These are phyloP conservation scores for Melanerpes formicivorus DNA, from an alignment of 2,113 vertebrate genomes.

Conservation along the genomic window DNA sequence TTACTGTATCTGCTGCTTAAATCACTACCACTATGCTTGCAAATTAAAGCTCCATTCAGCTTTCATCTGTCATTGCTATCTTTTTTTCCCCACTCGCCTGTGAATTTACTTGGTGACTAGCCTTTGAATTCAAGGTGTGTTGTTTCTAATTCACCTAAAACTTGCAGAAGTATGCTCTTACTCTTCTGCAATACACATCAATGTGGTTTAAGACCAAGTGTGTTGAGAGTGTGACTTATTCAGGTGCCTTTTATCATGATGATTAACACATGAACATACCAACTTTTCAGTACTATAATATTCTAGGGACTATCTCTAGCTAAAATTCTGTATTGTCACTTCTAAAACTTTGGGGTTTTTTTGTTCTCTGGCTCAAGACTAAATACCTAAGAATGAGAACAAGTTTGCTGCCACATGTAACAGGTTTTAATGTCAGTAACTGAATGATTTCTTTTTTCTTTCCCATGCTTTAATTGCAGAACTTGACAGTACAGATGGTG, in stretches of 20 bases:
- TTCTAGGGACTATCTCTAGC: background rate
- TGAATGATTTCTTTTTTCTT: background rate
- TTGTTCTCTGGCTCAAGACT: background rate
- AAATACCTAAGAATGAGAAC: background rate
- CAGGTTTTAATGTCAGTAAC: background rate
- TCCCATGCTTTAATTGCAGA: constrained; percentile 74
- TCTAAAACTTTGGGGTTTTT: background rate
- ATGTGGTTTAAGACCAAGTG: background rate
- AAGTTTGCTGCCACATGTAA: background rate
- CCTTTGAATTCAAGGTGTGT: background rate
- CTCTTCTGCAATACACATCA: background rate
- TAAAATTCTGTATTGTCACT: background rate
- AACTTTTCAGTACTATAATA: background rate
- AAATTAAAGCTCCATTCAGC: background rate
- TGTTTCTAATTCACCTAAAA: background rate
- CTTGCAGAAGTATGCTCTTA: background rate
- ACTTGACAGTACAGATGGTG: constrained; percentile 97
- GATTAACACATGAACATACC: background rate
- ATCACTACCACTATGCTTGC: background rate
- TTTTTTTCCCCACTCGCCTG: background rate
- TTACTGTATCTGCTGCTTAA: background rate
- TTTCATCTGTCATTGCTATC: background rate
- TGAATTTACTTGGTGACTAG: background rate
- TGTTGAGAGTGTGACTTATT: background rate
- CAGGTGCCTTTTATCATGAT: background rate